Conservation (phyloP, 2,113 vertebrate genomes). For the Phyllostomus hastatus region DNA sequence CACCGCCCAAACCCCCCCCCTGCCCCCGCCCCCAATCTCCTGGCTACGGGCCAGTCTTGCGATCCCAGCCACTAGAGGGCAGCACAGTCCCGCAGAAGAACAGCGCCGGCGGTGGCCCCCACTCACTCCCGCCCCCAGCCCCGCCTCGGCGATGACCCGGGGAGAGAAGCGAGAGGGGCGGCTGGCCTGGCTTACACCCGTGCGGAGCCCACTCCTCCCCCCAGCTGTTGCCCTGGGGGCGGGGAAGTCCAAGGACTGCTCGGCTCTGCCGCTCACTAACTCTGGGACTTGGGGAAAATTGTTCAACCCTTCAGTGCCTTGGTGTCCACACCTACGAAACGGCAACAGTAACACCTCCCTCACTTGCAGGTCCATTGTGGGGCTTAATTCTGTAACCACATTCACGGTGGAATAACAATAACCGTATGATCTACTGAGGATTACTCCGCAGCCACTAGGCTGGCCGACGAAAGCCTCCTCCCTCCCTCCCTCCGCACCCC, state of each 20-base stretch:
- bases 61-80: slow-evolving; percentile 72
- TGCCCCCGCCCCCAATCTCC: rapidly evolving
- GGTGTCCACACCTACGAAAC: not conserved
- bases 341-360: rapidly evolving
- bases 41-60: rapidly evolving
- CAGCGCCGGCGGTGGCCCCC: rapidly evolving
- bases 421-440: rapidly evolving
- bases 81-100: slow-evolving; percentile 68
- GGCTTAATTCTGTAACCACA: rapidly evolving
- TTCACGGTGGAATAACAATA: rapidly evolving
- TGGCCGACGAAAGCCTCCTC: not conserved
- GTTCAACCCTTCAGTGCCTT: not conserved
- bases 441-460: not conserved
- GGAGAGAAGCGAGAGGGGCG: rapidly evolving
- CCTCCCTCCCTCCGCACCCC: too few relatives aligned
- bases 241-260: not conserved
- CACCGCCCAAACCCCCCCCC: not conserved
- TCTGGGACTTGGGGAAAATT: not conserved
- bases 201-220: not conserved
- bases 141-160: rapidly evolving
- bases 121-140: not conserved
- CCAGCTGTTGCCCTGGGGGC: not conserved
- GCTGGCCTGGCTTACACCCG: rapidly evolving
- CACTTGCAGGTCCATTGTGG: rapidly evolving
- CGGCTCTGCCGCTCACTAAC: not conserved